Conservation (phyloP, 2,113 vertebrate species). For the Tylochromis polylepis region DNA sequence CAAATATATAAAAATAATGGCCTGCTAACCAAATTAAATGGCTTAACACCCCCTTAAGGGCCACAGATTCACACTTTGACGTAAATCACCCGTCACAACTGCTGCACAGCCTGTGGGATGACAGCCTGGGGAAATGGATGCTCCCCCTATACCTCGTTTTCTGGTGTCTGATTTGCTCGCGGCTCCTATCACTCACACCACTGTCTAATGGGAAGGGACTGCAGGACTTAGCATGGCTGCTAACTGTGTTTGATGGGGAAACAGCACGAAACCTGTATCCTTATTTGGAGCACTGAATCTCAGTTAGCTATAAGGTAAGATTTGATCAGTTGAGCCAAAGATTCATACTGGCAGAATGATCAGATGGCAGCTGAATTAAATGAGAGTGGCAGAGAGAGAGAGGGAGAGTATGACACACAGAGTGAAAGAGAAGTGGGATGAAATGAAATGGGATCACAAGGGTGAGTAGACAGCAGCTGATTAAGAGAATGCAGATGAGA, state of each 20-base stretch:
- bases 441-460: constrained; percentile 61
- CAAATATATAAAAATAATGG: neutral
- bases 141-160: constrained; percentile 40
- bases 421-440: constrained; percentile 10
- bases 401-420: neutral
- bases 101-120: constrained; percentile 10
- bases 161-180: constrained; percentile 54
- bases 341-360: constrained; percentile 45
- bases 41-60: neutral
- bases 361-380: constrained; percentile 27
- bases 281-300: constrained; percentile 17
- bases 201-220: constrained; percentile 39
- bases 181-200: constrained; percentile 35
- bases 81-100: constrained; percentile 17
- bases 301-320: constrained; percentile 43
- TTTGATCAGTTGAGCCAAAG: constrained; percentile 46
- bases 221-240: constrained; percentile 37
- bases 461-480: constrained; percentile 59
- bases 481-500: constrained; percentile 69
- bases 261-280: constrained; percentile 21
- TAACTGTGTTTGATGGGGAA: constrained; percentile 53
- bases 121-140: constrained; percentile 45
- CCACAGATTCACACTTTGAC: neutral
- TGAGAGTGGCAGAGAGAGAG: neutral
- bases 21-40: neutral